Conservation (phyloP, 2,797 vertebrate species). For the Pangasius sanitwongsei region DNA sequence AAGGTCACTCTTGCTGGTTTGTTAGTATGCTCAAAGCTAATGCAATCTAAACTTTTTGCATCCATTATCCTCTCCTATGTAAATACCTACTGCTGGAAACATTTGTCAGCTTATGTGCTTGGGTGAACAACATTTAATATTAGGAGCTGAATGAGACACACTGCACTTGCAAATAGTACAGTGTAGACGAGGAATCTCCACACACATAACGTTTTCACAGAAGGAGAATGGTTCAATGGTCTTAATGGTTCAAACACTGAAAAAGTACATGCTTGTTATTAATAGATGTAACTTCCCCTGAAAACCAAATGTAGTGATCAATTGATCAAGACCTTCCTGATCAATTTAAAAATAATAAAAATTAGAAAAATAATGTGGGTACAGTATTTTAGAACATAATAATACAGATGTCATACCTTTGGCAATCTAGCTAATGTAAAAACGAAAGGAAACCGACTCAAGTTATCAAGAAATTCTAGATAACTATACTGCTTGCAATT, state of each 20-base stretch:
- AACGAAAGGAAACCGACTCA: background rate
- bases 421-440: background rate
- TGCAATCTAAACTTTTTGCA: slow-evolving; percentile 62
- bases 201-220: background rate
- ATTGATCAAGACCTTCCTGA: background rate
- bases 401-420: background rate
- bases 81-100: background rate
- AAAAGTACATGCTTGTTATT: background rate
- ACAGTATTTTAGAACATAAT: background rate
- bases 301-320: background rate
- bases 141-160: background rate
- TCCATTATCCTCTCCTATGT: slow-evolving; percentile 69
- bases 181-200: background rate
- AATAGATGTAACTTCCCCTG: background rate
- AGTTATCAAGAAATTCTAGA: background rate
- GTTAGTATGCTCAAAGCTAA: background rate
- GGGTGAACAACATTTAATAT: background rate
- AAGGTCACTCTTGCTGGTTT: slow-evolving; percentile 34
- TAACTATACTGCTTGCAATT: background rate
- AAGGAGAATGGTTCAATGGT: background rate
- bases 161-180: background rate
- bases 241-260: slow-evolving; percentile 1
- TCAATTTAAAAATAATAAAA: background rate
- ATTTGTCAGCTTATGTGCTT: background rate
- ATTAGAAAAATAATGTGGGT: background rate